These are phyloP conservation scores for Mugil cephalus DNA, from an alignment of 2,113 vertebrate species.

Conservation along the genomic window DNA sequence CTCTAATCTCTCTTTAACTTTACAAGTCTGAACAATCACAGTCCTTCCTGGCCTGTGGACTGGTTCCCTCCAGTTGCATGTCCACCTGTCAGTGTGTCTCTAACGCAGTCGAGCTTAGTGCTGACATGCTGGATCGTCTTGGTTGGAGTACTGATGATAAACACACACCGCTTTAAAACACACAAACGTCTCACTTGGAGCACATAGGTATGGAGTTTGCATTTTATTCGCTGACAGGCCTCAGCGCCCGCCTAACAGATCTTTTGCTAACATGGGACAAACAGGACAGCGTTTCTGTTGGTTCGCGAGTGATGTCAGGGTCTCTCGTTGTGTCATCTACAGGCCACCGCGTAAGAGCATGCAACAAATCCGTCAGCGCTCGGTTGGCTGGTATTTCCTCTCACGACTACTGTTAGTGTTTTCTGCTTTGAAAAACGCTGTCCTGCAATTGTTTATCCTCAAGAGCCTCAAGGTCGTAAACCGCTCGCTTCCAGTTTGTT, in stretches of 20 bases:
- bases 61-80: neutral
- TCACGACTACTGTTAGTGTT: neutral
- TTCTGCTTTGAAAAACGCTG: conserved; percentile 13
- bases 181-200: neutral
- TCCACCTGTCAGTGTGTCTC: conserved; percentile 30
- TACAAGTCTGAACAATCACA: neutral
- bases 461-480: conserved; percentile 32
- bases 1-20: too few species aligned
- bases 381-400: neutral
- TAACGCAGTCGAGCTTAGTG: neutral
- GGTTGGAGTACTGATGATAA: neutral
- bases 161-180: neutral
- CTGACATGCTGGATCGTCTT: neutral
- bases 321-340: neutral
- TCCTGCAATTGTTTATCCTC: conserved; percentile 19
- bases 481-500: conserved; percentile 40
- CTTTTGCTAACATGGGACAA: neutral
- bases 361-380: neutral
- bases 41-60: too few species aligned
- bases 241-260: neutral
- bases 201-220: neutral
- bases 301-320: neutral
- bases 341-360: neutral
- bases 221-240: neutral
- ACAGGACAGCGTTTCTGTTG: neutral